These are phyloP conservation scores for Drosophila guanche DNA, from an alignment of 1,140 invertebrate genomes.

Conservation along the genomic window DNA sequence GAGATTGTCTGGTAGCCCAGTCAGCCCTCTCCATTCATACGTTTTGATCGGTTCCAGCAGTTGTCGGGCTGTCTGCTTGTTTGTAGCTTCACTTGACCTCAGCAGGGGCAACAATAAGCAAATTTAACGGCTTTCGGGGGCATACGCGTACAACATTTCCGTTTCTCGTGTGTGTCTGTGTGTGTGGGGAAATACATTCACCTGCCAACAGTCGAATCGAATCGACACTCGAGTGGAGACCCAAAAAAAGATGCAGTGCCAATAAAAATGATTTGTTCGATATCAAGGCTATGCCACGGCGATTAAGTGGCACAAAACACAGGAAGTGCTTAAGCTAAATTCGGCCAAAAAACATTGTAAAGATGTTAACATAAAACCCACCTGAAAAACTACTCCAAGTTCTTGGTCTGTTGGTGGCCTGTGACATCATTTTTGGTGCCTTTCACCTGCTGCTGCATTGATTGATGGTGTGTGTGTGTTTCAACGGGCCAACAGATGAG, in stretches of 20 bases:
- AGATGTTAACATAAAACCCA: conserved; percentile 34
- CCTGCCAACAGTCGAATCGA: conserved; percentile 48
- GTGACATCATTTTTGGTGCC: conserved; percentile 71
- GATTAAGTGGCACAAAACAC: conserved; percentile 46
- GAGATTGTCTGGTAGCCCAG: conserved; percentile 27
- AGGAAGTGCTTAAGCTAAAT: conserved; percentile 39
- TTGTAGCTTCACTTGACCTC: conserved; percentile 72
- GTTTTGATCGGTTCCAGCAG: conserved; percentile 20
- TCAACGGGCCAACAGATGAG: conserved; percentile 49
- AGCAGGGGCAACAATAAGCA: conserved; percentile 60
- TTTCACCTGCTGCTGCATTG: conserved; percentile 66
- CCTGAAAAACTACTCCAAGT: conserved; percentile 31
- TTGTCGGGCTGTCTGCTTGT: conserved; percentile 61
- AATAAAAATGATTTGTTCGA: conserved; percentile 63
- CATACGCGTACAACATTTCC: conserved; percentile 75
- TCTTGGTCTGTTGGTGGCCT: conserved; percentile 22
- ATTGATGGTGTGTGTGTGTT: conserved; percentile 71
- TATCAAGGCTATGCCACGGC: conserved; percentile 52
- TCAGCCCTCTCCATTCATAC: conserved; percentile 33
- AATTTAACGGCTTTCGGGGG: conserved; percentile 75
- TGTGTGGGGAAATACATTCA: conserved; percentile 79
- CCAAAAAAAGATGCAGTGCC: conserved; percentile 47
- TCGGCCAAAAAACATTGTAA: conserved; percentile 29
- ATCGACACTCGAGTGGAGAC: conserved; percentile 42
- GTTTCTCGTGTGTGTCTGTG: conserved; percentile 48